Evolutionary conservation across 2,888 invertebrate genomes (phyloP).

Genomic region (Pristionchus japonicus): DNA sequence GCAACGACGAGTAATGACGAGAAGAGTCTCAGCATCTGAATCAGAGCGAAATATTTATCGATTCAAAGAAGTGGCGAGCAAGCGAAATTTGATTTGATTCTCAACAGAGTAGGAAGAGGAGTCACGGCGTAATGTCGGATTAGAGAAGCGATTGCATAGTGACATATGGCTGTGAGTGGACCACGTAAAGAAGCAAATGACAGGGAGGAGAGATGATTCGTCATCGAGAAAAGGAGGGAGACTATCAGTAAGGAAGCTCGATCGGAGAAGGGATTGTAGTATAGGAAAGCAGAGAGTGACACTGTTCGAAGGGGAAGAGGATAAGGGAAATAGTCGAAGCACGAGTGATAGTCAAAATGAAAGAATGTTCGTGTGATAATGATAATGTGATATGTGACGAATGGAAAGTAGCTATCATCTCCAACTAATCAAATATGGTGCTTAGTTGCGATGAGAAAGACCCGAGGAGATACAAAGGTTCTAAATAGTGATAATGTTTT

Average conservation of each 20-base stretch:
- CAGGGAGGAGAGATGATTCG: neutral
- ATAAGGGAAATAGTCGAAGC: neutral
- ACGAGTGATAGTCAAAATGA: neutral
- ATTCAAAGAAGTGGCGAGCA: neutral
- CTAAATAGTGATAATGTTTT: neutral
- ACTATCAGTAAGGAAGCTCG: neutral
- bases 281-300: neutral
- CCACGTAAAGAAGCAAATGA: constrained; percentile 16
- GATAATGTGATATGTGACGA: neutral
- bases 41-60: constrained; percentile 1
- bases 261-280: neutral
- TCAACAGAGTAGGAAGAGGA: neutral
- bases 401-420: constrained; percentile 14
- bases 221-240: neutral
- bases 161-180: neutral
- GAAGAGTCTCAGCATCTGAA: neutral
- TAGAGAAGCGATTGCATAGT: neutral
- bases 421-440: constrained; percentile 37
- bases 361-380: neutral
- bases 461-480: neutral
- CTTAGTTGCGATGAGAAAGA: constrained; percentile 12
- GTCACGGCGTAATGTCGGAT: neutral
- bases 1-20: neutral
- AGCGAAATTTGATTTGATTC: constrained; percentile 26
- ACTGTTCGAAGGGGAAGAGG: neutral